A percentile compares a stretch with the other conserved stretches of the same genome.
Evolutionary conservation across 2,113 vertebrate genomes (phyloP).

Genomic region (Psammodynastes pulverulentus): DNA sequence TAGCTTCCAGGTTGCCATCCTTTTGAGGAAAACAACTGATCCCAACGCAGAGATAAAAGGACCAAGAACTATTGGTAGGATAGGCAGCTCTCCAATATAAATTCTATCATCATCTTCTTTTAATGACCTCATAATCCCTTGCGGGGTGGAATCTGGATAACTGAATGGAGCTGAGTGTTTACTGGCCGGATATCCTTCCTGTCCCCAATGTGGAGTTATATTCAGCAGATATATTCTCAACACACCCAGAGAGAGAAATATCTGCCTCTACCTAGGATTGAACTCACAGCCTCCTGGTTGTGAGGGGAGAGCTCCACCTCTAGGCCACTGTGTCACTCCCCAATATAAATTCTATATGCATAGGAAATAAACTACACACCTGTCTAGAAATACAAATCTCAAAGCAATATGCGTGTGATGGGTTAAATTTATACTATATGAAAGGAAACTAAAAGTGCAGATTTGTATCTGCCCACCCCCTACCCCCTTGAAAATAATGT

Average conservation of each 20-base stretch:
- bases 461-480: not conserved
- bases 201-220: too few relatives aligned
- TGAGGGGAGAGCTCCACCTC: too few relatives aligned
- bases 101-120: not conserved
- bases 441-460: not conserved
- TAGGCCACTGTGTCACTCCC: too few relatives aligned
- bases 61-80: not conserved
- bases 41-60: not conserved
- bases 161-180: too few relatives aligned
- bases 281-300: too few relatives aligned
- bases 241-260: too few relatives aligned
- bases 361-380: not conserved
- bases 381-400: not conserved
- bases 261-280: too few relatives aligned
- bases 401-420: not conserved
- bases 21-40: not conserved
- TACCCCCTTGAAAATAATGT: not conserved
- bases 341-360: not conserved
- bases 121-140: too few relatives aligned
- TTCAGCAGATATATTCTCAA: too few relatives aligned
- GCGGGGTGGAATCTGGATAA: too few relatives aligned
- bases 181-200: too few relatives aligned
- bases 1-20: not conserved
- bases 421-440: not conserved
- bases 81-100: not conserved